Percentiles rank a stretch among this genome's conserved stretches.
phyloP scores from a whole-genome alignment of 2,888 invertebrate species.

The Orgyia antiqua region DNA sequence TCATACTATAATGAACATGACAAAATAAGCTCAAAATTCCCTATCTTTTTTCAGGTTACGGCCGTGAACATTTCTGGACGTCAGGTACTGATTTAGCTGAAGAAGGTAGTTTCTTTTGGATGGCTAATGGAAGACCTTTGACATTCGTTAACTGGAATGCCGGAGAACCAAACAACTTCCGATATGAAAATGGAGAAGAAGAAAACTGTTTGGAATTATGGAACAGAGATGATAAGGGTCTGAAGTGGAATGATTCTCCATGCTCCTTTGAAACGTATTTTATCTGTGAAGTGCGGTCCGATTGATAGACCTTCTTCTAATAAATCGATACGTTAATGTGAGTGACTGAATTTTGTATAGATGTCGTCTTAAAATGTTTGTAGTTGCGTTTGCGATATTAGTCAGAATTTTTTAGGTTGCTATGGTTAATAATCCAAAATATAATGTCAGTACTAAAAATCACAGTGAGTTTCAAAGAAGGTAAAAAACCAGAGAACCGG shows the following conservation, averaged over 20 bases:
- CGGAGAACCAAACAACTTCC: constrained; percentile 95
- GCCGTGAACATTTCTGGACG: constrained; percentile 95
- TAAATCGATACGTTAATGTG: constrained; percentile 24
- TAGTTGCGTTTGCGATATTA: constrained; percentile 19
- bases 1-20: no score
- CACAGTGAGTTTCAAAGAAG: no score
- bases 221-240: constrained; percentile 94
- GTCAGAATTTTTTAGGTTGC: no score
- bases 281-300: constrained; percentile 89
- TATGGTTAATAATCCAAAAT: no score
- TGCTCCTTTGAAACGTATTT: constrained; percentile 96
- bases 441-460: no score
- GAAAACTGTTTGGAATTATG: constrained; percentile 94
- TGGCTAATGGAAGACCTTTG: constrained; percentile 92
- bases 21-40: no score
- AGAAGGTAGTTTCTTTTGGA: constrained; percentile 95
- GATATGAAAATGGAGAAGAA: constrained; percentile 94
- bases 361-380: constrained; percentile 28
- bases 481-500: no score
- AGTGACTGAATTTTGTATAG: constrained; percentile 44
- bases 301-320: constrained; percentile 45
- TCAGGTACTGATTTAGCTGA: constrained; percentile 94
- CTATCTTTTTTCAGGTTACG: constrained; percentile 84
- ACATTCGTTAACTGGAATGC: constrained; percentile 96
- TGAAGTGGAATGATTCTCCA: constrained; percentile 96